Base-by-base conservation (phyloP, 2,113 vertebrate genomes). In the Hippoglossus stenolepis region DNA sequence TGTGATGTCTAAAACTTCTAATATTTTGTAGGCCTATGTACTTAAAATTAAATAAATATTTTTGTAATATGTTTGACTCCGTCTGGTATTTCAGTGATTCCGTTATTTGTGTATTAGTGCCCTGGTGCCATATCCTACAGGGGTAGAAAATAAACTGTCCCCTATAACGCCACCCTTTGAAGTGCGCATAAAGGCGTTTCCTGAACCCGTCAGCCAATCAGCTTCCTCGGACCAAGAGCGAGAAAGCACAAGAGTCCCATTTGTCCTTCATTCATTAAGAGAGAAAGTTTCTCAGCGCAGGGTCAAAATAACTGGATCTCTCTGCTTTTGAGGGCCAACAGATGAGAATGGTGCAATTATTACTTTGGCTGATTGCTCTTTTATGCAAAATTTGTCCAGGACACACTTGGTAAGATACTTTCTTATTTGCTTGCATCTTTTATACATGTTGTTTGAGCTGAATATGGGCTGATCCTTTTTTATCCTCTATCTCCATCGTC, bases 391-490 rank as follows among this genome's bases (percentile, higher is more conserved):
- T 91, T 20, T 73, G 93, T 61, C 84, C 84, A 0, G 85, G 93
- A 73, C 93, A 94, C 61, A 93, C 96, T 49, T 98, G 97, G 97
- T 97, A 96, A 95, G 96, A 71, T 4, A 35, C 5, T 31, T 2
- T 57, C 6, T 26, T 2, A 9, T 45, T 26, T 66, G 18, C 11
- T 3, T 49, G 12, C 1, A 13, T 21, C 2, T 17, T 71, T 70
- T 35, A 60, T 68, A n/a, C 24, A 17, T 17, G 7, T 17, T 24
- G 31, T 43, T 18, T 10, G 12, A 9, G 53, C 1, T n/a, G 15
- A 11, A 23, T 3, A 26, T 0, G 1, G 4, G 31, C 2, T 77
- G 18, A 58, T 35, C 0, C 0, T 75, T 0, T 11, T 11, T 75
- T 67, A 72, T 11, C 40, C 40, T 83, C 67, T 88, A 15, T 84